Evolutionary conservation across 1,140 invertebrate genomes (phyloP).

Genomic region (Drosophila arawakana): DNA sequence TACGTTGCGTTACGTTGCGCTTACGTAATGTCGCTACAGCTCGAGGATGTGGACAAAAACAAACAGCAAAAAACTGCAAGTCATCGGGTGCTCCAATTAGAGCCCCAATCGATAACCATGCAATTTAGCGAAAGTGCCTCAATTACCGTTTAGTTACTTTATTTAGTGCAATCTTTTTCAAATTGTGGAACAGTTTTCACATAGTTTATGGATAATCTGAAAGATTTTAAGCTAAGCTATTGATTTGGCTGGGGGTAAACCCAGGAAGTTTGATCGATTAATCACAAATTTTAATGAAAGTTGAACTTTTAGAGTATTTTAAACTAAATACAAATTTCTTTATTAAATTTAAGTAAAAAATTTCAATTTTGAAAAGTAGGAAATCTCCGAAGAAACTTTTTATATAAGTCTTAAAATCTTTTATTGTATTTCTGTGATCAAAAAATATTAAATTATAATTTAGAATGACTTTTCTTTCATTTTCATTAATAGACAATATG

Average conservation of each 20-base stretch:
- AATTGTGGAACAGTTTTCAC: slow-evolving; percentile 5
- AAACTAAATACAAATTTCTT: no score
- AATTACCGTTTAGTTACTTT: slow-evolving; percentile 24
- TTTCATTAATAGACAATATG: no score
- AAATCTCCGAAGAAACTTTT: no score
- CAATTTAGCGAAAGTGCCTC: slow-evolving; percentile 40
- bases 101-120: slow-evolving; percentile 17
- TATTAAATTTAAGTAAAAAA: no score
- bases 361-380: no score
- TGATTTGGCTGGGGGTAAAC: background rate
- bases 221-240: background rate
- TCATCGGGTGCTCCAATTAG: slow-evolving; percentile 46
- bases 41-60: slow-evolving; percentile 39
- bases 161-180: background rate
- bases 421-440: no score
- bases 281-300: background rate
- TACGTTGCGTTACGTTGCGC: slow-evolving; percentile 58
- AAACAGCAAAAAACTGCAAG: slow-evolving; percentile 20
- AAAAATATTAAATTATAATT: no score
- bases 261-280: background rate
- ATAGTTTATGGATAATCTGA: background rate
- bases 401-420: no score
- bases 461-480: no score
- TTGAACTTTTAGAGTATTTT: no score
- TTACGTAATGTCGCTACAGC: slow-evolving; percentile 60